phyloP scores from a whole-genome alignment of 2,888 invertebrate genomes.

The Parnassius glacialis region DNA sequence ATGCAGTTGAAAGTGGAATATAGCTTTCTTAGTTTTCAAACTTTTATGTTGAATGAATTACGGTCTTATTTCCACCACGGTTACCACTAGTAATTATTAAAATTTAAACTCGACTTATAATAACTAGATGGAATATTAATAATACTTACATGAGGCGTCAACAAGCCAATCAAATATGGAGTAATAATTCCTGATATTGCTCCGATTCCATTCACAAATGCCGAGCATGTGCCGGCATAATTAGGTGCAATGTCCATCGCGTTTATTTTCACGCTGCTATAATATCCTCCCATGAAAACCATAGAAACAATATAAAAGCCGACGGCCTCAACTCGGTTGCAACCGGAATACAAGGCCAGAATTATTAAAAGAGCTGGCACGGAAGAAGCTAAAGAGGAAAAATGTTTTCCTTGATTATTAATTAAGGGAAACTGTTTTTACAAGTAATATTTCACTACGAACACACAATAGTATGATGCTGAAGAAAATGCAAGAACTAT shows the following conservation, averaged over 20 bases:
- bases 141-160: constrained; percentile 81
- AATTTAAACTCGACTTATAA: no score
- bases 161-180: constrained; percentile 80
- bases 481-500: no score
- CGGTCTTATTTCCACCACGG: no score
- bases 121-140: neutral
- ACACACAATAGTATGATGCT: no score
- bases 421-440: constrained; percentile 31
- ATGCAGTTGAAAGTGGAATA: no score
- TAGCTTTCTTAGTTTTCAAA: no score
- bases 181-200: constrained; percentile 82
- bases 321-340: constrained; percentile 70
- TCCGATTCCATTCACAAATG: constrained; percentile 83
- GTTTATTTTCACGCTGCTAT: constrained; percentile 85
- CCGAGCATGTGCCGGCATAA: constrained; percentile 83
- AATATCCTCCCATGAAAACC: constrained; percentile 86
- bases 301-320: constrained; percentile 82
- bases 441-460: no score
- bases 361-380: constrained; percentile 83
- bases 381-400: constrained; percentile 76
- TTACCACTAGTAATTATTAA: no score
- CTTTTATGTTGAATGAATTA: no score
- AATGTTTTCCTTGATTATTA: constrained; percentile 2
- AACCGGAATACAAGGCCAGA: constrained; percentile 83
- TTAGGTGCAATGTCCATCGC: constrained; percentile 84